These are phyloP conservation scores for Scaeva pyrastri DNA, from an alignment of 2,888 invertebrate genomes.

Conservation along the genomic window DNA sequence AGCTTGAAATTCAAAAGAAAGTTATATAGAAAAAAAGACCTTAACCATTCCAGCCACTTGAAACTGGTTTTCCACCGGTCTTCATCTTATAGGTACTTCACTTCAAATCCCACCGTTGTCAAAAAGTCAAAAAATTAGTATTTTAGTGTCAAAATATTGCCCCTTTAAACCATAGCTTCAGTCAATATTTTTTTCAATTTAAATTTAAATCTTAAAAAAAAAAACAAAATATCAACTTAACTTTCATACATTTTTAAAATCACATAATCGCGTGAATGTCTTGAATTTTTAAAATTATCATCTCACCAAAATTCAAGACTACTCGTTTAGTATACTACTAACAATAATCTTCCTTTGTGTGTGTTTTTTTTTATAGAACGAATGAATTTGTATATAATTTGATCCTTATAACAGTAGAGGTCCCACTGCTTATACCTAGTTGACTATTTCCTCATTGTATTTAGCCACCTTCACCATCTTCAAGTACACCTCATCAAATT, in stretches of 20 bases:
- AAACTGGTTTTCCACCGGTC: too few species aligned
- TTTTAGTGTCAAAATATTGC: background rate
- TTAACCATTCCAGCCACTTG: too few species aligned
- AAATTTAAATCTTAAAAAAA: background rate
- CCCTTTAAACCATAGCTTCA: background rate
- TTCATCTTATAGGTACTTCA: too few species aligned
- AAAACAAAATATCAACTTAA: background rate
- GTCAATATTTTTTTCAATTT: background rate
- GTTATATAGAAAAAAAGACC: too few species aligned
- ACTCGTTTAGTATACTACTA: too few species aligned
- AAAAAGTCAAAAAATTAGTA: too few species aligned
- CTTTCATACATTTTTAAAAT: background rate
- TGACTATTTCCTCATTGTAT: background rate
- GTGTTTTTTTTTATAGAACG: background rate
- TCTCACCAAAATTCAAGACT: slow-evolving; percentile 6
- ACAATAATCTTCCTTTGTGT: background rate
- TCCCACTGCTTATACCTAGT: background rate
- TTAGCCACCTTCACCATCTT: background rate
- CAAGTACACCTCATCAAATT: background rate
- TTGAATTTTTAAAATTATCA: slow-evolving; percentile 9
- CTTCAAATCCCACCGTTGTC: too few species aligned
- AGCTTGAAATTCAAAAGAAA: too few species aligned
- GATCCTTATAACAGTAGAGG: background rate
- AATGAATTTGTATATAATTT: slow-evolving; percentile 15
- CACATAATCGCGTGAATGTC: background rate